Base-by-base conservation (phyloP, 2,888 invertebrate species). In the Chorisops tibialis region DNA sequence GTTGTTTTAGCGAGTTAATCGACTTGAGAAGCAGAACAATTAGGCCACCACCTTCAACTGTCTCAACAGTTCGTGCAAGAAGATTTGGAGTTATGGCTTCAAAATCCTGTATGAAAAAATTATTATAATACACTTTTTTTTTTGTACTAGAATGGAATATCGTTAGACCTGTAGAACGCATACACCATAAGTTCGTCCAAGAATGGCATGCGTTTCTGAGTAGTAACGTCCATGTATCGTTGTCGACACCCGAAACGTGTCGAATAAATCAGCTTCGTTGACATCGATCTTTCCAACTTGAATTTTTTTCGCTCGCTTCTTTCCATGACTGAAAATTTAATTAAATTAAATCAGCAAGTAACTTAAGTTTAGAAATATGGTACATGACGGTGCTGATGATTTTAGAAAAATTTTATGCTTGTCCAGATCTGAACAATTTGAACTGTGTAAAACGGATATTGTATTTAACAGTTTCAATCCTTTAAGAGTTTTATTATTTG, bases 221-320 rank as follows among this genome's bases (percentile, higher is more conserved):
- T 99, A 99, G 77, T 97, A 99, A 72, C 97, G 90, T 67, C 96
- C 99, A 65, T 98, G 88, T 70, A 99, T 98, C 66, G 94, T 91
- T 0, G 98, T 98, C 0, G 97, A 93, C 0, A 96, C 89, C 65
- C 99, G 83, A 76, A 99, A 99, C 11, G 96, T 81, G 77, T 99
- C 97, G 81, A 99, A 98, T 0, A 97, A 87, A 74, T 98, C 96
- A 68, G 96, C 96, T 74, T 97, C 96, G 66, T 95, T 91, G 0
- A 96, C 85, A 73, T 91, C 91, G 35, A 94, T 74, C 75, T 91
- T 93, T 0, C 94, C 96, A 2, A 89, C 86, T 71, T 92, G 89
- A 35, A 94, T 88, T 80, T 95, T 96, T 72, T 93, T 92, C 81
- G 95, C 94, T 67, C 93, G 84, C 78, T 98, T 98, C 72, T 95